A percentile compares a stretch with the other conserved stretches of the same genome.
phyloP scores from a whole-genome alignment of 2,113 vertebrate genomes.

The Forbesichthys agassizii region DNA sequence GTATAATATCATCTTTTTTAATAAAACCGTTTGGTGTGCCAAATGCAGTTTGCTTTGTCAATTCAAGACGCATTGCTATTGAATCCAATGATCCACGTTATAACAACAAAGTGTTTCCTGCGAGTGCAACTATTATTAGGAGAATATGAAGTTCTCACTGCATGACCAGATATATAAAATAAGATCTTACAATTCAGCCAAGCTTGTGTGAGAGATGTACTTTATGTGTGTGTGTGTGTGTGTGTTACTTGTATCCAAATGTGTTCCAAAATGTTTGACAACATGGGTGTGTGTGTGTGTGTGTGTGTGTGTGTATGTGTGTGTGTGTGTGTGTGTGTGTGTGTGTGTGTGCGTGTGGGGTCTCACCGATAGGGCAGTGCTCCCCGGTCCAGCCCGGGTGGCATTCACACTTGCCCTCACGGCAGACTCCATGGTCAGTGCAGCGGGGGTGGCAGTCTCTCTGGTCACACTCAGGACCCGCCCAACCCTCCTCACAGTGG shows the following conservation, averaged over 20 bases:
- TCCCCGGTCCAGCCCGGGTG: slow-evolving; percentile 98
- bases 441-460: slow-evolving; percentile 95
- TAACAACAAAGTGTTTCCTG: neutral
- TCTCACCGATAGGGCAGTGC: slow-evolving; percentile 95
- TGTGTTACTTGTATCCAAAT: neutral
- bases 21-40: too few species aligned
- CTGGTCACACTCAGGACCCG: slow-evolving; percentile 86
- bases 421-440: slow-evolving; percentile 92
- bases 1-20: too few species aligned
- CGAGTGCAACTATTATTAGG: too few species aligned
- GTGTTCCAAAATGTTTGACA: too few species aligned
- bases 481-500: slow-evolving; percentile 96
- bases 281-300: neutral
- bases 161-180: too few species aligned
- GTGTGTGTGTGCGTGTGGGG: slow-evolving; percentile 2
- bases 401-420: slow-evolving; percentile 95
- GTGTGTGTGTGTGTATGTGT: too few species aligned
- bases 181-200: too few species aligned
- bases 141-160: too few species aligned
- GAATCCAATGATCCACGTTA: slow-evolving; percentile 7
- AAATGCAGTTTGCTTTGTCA: too few species aligned
- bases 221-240: slow-evolving; percentile 4
- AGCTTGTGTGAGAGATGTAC: too few species aligned
- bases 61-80: neutral
- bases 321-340: too few species aligned